phyloP scores from a whole-genome alignment of 2,888 invertebrate species.

The Amphimallon solstitiale region DNA sequence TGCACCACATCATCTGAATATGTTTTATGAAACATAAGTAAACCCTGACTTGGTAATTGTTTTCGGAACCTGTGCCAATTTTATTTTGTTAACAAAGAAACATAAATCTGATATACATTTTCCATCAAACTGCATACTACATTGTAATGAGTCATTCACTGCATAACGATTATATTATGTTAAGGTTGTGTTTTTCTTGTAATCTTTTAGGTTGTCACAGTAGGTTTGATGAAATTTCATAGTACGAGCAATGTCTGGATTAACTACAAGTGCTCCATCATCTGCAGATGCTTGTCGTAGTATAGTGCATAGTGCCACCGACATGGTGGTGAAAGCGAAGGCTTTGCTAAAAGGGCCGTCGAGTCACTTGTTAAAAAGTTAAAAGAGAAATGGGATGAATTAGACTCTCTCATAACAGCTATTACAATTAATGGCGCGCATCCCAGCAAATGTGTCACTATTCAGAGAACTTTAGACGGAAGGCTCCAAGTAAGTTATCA shows the following conservation, averaged over 20 bases:
- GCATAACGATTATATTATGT: no score
- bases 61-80: no score
- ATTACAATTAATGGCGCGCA: slow-evolving; percentile 99
- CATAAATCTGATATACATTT: no score
- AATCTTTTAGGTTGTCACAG: slow-evolving; percentile 34
- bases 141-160: no score
- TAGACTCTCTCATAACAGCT: slow-evolving; percentile 98
- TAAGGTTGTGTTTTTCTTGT: slow-evolving; percentile 27
- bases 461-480: slow-evolving; percentile 97
- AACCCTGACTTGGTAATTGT: no score
- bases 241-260: slow-evolving; percentile 74
- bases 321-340: slow-evolving; percentile 97
- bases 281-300: slow-evolving; percentile 98
- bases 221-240: slow-evolving; percentile 40
- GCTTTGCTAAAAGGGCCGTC: slow-evolving; percentile 97
- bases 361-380: slow-evolving; percentile 98
- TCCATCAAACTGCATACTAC: no score
- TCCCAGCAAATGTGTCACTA: slow-evolving; percentile 98
- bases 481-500: slow-evolving; percentile 83
- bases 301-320: slow-evolving; percentile 99
- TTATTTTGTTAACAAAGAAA: no score
- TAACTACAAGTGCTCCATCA: slow-evolving; percentile 85
- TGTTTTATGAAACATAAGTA: no score
- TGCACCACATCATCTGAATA: no score
- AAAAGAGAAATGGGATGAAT: slow-evolving; percentile 98